These are phyloP conservation scores for Odontocerum albicorne DNA, from an alignment of 2,888 invertebrate species.

Conservation along the genomic window DNA sequence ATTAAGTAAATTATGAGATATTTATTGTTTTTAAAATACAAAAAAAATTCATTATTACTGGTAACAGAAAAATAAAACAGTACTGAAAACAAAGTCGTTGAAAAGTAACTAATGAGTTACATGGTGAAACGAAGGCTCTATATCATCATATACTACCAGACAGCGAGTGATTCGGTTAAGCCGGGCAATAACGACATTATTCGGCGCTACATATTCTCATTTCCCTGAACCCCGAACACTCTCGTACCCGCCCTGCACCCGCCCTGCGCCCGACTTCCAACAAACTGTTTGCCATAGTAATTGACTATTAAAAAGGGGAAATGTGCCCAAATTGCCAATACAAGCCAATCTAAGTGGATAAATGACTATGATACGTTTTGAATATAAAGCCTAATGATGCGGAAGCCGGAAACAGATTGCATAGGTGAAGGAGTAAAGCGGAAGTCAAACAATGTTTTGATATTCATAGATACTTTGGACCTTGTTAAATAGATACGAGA, in stretches of 20 bases:
- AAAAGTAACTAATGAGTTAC: too few relatives aligned
- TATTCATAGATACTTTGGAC: too few relatives aligned
- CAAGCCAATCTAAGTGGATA: conserved; percentile 28
- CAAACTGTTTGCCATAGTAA: conserved; percentile 18
- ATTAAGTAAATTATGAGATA: too few relatives aligned
- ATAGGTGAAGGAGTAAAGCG: background rate
- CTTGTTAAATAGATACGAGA: too few relatives aligned
- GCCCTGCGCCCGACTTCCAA: conserved; percentile 4
- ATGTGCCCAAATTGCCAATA: conserved; percentile 25
- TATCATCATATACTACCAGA: too few relatives aligned
- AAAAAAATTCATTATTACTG: too few relatives aligned
- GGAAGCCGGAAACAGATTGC: conserved; percentile 10
- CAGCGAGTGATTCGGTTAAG: background rate
- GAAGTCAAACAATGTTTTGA: too few relatives aligned
- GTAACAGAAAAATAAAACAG: too few relatives aligned
- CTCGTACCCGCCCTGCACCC: conserved; percentile 7
- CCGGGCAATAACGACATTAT: conserved; percentile 11
- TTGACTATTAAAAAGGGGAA: conserved; percentile 34
- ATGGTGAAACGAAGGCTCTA: too few relatives aligned
- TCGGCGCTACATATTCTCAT: conserved; percentile 17
- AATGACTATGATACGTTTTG: conserved; percentile 28
- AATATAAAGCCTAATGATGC: conserved; percentile 18
- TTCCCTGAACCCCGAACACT: conserved; percentile 16
- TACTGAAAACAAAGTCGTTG: too few relatives aligned
- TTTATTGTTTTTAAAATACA: too few relatives aligned